Conservation (phyloP, 2,888 invertebrate species). For the Strigamia crassipes region DNA sequence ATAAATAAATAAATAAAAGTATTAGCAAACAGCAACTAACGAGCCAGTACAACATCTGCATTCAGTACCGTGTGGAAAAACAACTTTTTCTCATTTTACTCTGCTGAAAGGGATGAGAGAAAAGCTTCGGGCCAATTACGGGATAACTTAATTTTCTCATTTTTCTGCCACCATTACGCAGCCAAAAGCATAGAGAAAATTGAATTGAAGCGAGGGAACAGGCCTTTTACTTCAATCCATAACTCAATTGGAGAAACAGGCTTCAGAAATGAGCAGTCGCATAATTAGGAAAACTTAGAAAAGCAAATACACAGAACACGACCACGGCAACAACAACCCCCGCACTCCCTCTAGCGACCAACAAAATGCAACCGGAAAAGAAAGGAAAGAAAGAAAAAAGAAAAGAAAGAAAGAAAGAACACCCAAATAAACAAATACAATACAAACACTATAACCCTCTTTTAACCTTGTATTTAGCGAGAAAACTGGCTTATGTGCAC, state of each 20-base stretch:
- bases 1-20: not conserved
- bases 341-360: slow-evolving; percentile 25
- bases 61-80: slow-evolving; percentile 28
- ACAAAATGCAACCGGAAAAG: not conserved
- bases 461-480: not conserved
- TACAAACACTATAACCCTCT: not conserved
- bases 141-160: slow-evolving; percentile 46
- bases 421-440: slow-evolving; percentile 36
- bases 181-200: slow-evolving; percentile 32
- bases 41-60: slow-evolving; percentile 16
- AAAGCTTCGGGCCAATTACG: slow-evolving; percentile 46
- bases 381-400: not conserved
- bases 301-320: slow-evolving; percentile 44
- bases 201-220: slow-evolving; percentile 31
- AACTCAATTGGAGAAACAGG: slow-evolving; percentile 45
- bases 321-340: slow-evolving; percentile 36
- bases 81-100: slow-evolving; percentile 40
- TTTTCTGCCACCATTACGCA: slow-evolving; percentile 46
- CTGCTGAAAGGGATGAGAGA: slow-evolving; percentile 43
- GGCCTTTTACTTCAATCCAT: slow-evolving; percentile 41
- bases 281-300: slow-evolving; percentile 46
- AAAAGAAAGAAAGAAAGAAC: not conserved
- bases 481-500: not conserved
- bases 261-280: slow-evolving; percentile 46
- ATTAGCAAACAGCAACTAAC: not conserved